Percentiles rank a stretch among this genome's conserved stretches.
Evolutionary conservation across 2,113 vertebrate species (phyloP).

Genomic region (Gyps fulvus): DNA sequence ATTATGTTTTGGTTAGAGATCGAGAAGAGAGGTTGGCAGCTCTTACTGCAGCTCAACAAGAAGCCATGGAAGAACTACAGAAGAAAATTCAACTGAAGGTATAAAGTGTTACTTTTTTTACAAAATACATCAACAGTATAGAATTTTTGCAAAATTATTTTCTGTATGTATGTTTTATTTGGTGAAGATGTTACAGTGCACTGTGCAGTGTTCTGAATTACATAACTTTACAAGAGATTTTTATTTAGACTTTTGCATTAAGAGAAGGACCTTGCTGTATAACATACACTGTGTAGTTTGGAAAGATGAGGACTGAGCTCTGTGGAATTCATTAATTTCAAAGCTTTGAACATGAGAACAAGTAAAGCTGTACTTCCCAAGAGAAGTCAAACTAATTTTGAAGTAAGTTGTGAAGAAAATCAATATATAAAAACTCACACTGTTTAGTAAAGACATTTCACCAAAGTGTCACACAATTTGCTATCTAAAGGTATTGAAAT

Average conservation of each 20-base stretch:
- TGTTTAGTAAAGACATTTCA: background rate
- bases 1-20: conserved; percentile 75
- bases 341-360: background rate
- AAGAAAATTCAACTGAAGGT: conserved; percentile 99
- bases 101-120: background rate
- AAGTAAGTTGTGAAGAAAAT: background rate
- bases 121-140: background rate
- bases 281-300: background rate
- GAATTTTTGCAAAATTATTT: background rate
- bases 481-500: background rate
- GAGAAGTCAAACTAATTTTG: background rate
- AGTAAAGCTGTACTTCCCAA: background rate
- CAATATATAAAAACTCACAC: background rate
- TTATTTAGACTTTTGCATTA: background rate
- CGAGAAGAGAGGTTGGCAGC: conserved; percentile 94
- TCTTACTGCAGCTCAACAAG: conserved; percentile 95
- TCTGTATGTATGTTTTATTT: background rate
- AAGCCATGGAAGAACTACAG: conserved; percentile 97
- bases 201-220: background rate
- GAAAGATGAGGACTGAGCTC: background rate
- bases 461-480: background rate
- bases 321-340: background rate
- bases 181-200: background rate
- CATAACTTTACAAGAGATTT: background rate
- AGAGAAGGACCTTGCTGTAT: background rate